Base-by-base conservation (phyloP, 2,888 invertebrate species). In the Andrena hattorfiana region DNA sequence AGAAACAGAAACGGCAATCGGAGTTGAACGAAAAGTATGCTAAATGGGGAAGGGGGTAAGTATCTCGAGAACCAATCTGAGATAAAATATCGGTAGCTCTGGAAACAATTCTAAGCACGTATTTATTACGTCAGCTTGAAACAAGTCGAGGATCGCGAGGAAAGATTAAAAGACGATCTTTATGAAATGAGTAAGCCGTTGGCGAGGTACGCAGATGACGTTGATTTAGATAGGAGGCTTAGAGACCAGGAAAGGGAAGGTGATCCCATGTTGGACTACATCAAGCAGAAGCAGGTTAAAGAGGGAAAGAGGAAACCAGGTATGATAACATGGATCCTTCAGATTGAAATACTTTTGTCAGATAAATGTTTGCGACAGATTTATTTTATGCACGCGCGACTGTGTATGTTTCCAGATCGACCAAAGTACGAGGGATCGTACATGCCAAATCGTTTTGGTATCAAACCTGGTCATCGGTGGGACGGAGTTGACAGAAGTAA, bases 401-500 rank as follows among this genome's bases (percentile, higher is more conserved):
- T 68, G 20, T 54, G 26, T 51, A 2, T 20, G 54, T 48, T 93
- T 92, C 42, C 89, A 96, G 96, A 95, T 64, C 95, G 95, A 91
- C 97, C 97, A 0, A 94, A 94, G 8, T 99, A 98, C 94, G 96
- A 96, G 91, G 99, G 99, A 0, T 96, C 97, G 35, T 98, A 96
- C 89, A 97, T 97, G 73, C 98, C 99, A 16, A 99, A 99, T 95
- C 96, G 99, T 1, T 99, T 97, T 94, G 96, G 97, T 80, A 98
- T 99, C 72, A 95, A 96, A 8, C 99, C 99, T 0, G 99, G 99
- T 0, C 97, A 98, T 94, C 95, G 99, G 16, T 99, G 99, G 99
- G 99, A 99, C 93, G 99, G 99, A 0, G 99, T 99, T 0, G 98
- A 99, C 94, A 95, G 99, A 28, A 99, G 99, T 5, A 99, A 97